Evolutionary conservation across 1,140 invertebrate species (phyloP).

Genomic region (Drosophila lacteicornis): DNA sequence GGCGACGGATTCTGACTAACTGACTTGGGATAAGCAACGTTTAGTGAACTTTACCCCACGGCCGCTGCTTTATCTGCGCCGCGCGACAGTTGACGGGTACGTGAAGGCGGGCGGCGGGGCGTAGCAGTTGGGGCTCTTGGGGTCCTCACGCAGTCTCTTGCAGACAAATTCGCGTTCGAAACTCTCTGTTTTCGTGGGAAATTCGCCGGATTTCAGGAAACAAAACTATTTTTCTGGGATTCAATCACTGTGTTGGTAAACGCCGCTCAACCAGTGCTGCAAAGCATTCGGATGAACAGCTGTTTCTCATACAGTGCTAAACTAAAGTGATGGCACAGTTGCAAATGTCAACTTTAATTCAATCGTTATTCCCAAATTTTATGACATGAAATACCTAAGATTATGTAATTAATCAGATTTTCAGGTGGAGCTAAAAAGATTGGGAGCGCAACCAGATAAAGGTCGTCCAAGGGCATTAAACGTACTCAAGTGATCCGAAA

Average conservation of each 20-base stretch:
- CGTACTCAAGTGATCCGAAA: too few relatives aligned
- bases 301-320: not conserved
- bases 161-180: not conserved
- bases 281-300: slow-evolving; percentile 1
- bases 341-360: too few relatives aligned
- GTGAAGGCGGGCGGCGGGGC: not conserved
- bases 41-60: slow-evolving; percentile 68
- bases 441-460: too few relatives aligned
- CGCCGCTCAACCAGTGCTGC: not conserved
- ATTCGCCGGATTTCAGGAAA: not conserved
- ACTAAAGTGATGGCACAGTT: too few relatives aligned
- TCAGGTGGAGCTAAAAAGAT: too few relatives aligned
- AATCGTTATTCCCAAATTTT: too few relatives aligned
- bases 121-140: not conserved
- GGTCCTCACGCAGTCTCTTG: not conserved
- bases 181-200: not conserved
- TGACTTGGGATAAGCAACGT: slow-evolving; percentile 31
- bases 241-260: slow-evolving; percentile 5
- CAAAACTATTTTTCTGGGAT: slow-evolving; percentile 2
- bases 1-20: slow-evolving; percentile 32
- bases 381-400: too few relatives aligned
- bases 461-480: too few relatives aligned
- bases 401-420: too few relatives aligned
- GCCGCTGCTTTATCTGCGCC: slow-evolving; percentile 12
- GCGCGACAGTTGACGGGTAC: not conserved